These are phyloP conservation scores for Rhineura floridana DNA, from an alignment of 2,113 vertebrate species.

Conservation along the genomic window DNA sequence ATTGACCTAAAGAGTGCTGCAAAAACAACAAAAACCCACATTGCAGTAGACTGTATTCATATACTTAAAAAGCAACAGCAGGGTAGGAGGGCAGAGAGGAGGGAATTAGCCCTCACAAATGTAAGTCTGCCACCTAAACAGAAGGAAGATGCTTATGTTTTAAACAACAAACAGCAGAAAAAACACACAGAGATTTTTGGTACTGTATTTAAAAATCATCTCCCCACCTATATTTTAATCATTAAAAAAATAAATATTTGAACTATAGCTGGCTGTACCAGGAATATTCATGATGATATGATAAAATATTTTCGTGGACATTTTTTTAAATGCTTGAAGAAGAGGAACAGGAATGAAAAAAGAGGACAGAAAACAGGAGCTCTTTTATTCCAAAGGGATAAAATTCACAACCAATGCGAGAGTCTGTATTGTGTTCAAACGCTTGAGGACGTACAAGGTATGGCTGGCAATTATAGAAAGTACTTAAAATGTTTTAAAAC, in stretches of 20 bases:
- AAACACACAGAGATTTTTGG: conserved; percentile 43
- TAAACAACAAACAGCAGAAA: conserved; percentile 20
- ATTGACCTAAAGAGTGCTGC: neutral
- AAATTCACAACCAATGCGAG: conserved; percentile 43
- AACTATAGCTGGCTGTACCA: conserved; percentile 38
- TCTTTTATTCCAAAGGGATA: conserved; percentile 40
- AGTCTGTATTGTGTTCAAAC: conserved; percentile 61
- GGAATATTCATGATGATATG: conserved; percentile 38
- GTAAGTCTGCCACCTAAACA: neutral
- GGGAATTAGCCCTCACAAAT: neutral
- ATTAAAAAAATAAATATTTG: conserved; percentile 65
- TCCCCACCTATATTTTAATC: conserved; percentile 29
- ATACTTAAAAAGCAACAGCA: conserved; percentile 16
- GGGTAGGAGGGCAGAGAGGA: neutral
- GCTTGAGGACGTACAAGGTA: conserved; percentile 55
- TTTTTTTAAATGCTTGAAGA: conserved; percentile 9
- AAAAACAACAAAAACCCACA: conserved; percentile 3
- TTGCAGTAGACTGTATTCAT: neutral
- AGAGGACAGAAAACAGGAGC: neutral
- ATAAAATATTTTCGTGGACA: conserved; percentile 37
- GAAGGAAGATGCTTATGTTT: neutral
- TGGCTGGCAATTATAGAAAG: conserved; percentile 60
- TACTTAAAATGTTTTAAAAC: conserved; percentile 28
- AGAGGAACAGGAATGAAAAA: neutral
- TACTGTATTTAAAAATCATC: conserved; percentile 49